Evolutionary conservation across 2,797 vertebrate species (phyloP), one percentile per base, ranked within the genome.

Genomic region (Lithobates pipiens): DNA sequence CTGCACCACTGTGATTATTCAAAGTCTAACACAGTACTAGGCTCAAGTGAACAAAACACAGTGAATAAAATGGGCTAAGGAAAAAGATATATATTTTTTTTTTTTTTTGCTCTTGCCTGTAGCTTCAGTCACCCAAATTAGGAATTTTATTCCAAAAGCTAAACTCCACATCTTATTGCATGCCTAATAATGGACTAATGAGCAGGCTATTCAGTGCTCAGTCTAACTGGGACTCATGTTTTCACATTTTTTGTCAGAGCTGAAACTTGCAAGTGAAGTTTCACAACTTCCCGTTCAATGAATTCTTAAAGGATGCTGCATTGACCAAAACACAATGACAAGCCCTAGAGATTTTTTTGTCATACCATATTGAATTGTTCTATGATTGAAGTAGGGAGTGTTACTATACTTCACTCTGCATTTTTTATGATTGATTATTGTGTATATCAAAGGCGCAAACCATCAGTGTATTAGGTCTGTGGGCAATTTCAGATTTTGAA

Each of bases 1-100:
- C 94, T 92, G 93, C 91, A 90, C 91, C 86, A 91, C 91, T 89
- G 89, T 93, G 92, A 95, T 95, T 94, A 93, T 92, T 91, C 90
- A 89, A 91, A 92, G 89, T 91, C 92, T 91, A 89, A 91, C 89
- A 89, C 88, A 87, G 91, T 87, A 77, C 93, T 77, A 86, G 89
- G 91, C 89, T 91, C 91, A 85, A 90, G 90, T 69, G 89, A 92
- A 93, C 93, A 93, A 93, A 93, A 94, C 93, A 91, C 90, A 92
- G 92, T 93, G 92, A 93, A 95, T 94, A 93, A 92, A 93, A 92
- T 89, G 88, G 90, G 90, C 91, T 85, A 87, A 91, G 91, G 90
- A 92, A 90, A 90, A 91, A 92, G 92, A 90, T 90, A 88, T 92
- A n/a, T n/a, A n/a, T n/a, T n/a, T 82, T 92, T 32, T 32, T 32